phyloP scores from a whole-genome alignment of 1,140 invertebrate genomes.

The Aphelenchoides fujianensis region DNA sequence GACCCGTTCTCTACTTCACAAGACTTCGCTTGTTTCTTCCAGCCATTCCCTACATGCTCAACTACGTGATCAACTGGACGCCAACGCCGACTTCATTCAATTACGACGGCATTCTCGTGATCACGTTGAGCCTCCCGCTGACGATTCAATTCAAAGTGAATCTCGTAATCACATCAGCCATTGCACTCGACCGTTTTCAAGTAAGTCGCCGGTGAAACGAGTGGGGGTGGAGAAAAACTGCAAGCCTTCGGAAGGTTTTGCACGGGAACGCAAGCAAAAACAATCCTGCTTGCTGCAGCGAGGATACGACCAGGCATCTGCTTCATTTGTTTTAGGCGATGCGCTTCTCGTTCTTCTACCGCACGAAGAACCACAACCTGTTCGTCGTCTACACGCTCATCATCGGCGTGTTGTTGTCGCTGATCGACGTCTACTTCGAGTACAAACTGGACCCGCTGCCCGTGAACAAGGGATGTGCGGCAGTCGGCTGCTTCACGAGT shows the following conservation, averaged over 20 bases:
- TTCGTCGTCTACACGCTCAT: constrained; percentile 28
- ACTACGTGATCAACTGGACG: constrained; percentile 36
- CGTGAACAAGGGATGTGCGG: constrained; percentile 31
- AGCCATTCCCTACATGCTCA: constrained; percentile 36
- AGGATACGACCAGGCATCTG: too few relatives aligned
- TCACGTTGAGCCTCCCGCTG: constrained; percentile 28
- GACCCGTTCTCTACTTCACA: not conserved
- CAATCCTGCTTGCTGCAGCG: too few relatives aligned
- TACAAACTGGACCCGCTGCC: constrained; percentile 31
- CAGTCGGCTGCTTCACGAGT: constrained; percentile 36
- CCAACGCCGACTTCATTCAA: constrained; percentile 34
- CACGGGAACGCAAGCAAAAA: too few relatives aligned
- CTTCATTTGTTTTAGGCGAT: constrained; percentile 46
- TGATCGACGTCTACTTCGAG: constrained; percentile 33
- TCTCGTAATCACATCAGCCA: constrained; percentile 29
- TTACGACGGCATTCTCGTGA: constrained; percentile 35
- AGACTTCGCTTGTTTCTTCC: not conserved
- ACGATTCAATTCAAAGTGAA: constrained; percentile 42
- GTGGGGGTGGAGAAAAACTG: not conserved
- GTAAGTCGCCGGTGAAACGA: not conserved
- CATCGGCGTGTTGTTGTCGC: constrained; percentile 25
- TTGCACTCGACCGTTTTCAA: constrained; percentile 35
- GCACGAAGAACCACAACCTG: constrained; percentile 34
- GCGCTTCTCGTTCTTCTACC: constrained; percentile 33
- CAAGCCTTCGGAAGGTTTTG: not conserved